A percentile compares a stretch with the other conserved stretches of the same genome.
Conservation (phyloP, 2,888 invertebrate genomes). For the Cosmopolites sordidus region DNA sequence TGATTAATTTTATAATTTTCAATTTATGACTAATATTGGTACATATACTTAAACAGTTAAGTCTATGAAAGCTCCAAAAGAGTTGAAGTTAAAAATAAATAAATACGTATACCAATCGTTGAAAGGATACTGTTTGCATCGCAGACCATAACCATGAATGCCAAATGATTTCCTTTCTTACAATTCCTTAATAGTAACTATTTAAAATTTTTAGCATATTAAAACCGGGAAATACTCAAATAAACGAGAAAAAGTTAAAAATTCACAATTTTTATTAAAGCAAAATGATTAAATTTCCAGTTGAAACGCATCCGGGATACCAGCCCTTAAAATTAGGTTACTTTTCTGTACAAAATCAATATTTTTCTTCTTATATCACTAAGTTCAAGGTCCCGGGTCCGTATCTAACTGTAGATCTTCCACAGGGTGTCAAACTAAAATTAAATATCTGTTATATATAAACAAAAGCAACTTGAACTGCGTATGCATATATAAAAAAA, state of each 20-base stretch:
- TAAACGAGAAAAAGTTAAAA: background rate
- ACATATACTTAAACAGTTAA: slow-evolving; percentile 7
- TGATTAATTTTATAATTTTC: slow-evolving; percentile 3
- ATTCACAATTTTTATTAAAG: slow-evolving; percentile 12
- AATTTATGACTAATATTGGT: slow-evolving; percentile 10
- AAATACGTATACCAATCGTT: too few species aligned
- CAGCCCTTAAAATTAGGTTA: slow-evolving; percentile 5
- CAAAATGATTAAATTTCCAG: slow-evolving; percentile 6
- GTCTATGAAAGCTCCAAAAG: background rate
- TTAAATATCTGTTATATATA: background rate
- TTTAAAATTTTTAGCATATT: background rate
- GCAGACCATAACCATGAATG: too few species aligned
- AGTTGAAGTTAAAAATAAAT: too few species aligned
- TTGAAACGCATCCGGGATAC: slow-evolving; percentile 1
- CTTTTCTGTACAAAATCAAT: slow-evolving; percentile 13
- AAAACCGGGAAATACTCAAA: background rate
- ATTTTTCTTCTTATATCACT: slow-evolving; percentile 9
- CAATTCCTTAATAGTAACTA: background rate
- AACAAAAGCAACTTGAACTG: too few species aligned
- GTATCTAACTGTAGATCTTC: background rate
- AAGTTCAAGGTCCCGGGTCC: background rate
- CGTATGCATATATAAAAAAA: background rate
- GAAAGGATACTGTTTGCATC: too few species aligned
- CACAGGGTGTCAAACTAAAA: background rate
- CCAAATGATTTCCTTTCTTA: background rate